Percentiles rank a stretch among this genome's conserved stretches.
phyloP scores from a whole-genome alignment of 2,113 vertebrate genomes.

The Probosciger aterrimus region DNA sequence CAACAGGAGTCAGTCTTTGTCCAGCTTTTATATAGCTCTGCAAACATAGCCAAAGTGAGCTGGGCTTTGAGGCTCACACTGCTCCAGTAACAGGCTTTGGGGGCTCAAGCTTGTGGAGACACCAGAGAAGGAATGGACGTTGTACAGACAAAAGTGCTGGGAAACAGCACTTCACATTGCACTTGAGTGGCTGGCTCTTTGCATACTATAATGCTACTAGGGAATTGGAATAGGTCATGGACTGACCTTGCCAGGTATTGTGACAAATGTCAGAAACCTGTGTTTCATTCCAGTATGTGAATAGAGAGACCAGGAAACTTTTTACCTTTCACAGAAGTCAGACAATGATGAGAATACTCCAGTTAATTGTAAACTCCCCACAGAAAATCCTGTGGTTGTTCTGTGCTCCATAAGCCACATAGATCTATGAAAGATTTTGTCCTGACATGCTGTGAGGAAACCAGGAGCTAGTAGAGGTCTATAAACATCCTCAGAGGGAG shows the following conservation, averaged over 20 bases:
- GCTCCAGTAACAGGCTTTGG: not conserved
- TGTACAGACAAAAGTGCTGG: not conserved
- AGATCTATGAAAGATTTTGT: not conserved
- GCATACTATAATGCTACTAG: not conserved
- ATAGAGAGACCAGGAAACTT: not conserved
- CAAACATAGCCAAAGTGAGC: not conserved
- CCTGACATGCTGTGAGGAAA: not conserved
- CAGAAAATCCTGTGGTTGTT: not conserved
- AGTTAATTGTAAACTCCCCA: not conserved
- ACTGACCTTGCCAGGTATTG: not conserved
- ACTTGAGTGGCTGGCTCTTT: not conserved
- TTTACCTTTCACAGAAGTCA: not conserved
- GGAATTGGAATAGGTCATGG: not conserved
- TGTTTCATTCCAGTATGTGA: not conserved
- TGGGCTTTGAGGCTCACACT: not conserved
- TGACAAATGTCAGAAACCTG: not conserved
- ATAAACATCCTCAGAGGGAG: constrained; percentile 36
- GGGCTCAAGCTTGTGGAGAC: not conserved
- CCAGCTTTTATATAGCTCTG: not conserved
- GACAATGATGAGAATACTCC: not conserved
- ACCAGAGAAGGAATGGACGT: not conserved
- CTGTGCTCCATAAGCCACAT: not conserved
- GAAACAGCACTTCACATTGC: not conserved
- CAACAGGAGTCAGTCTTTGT: not conserved
- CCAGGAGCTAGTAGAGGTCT: constrained; percentile 14